Evolutionary conservation across 2,113 vertebrate genomes (phyloP).

Genomic region (Syngnathus typhle): DNA sequence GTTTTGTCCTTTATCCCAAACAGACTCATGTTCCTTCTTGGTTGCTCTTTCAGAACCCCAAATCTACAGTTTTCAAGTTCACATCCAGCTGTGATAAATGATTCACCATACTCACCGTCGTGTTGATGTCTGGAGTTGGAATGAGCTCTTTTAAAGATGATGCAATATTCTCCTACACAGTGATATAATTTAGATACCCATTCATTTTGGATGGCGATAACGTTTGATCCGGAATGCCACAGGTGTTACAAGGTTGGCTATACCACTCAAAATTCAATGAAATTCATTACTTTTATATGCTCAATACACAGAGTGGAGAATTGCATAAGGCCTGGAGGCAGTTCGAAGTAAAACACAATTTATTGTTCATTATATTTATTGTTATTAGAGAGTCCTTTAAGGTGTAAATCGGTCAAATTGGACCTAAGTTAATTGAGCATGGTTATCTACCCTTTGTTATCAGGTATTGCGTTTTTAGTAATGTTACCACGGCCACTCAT

Average conservation of each 20-base stretch:
- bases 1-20: no score
- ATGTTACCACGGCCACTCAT: conserved; percentile 8
- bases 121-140: no score
- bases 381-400: conserved; percentile 1
- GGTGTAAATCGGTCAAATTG: background rate
- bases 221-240: background rate
- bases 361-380: background rate
- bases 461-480: conserved; percentile 9
- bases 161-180: no score
- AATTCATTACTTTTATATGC: background rate
- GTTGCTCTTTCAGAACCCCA: no score
- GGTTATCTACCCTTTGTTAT: conserved; percentile 29
- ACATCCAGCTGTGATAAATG: no score
- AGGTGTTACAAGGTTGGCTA: background rate
- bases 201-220: background rate
- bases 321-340: conserved; percentile 9
- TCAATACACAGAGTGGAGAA: conserved; percentile 2
- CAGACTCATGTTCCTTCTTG: no score
- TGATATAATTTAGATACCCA: background rate
- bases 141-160: no score
- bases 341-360: conserved; percentile 6
- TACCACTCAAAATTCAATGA: background rate
- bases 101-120: no score
- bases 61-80: no score
- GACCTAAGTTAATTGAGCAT: conserved; percentile 27